Evolutionary conservation across 1,140 invertebrate species (phyloP), one percentile per base, ranked within the genome.

Genomic region (Zaprionus capensis): DNA sequence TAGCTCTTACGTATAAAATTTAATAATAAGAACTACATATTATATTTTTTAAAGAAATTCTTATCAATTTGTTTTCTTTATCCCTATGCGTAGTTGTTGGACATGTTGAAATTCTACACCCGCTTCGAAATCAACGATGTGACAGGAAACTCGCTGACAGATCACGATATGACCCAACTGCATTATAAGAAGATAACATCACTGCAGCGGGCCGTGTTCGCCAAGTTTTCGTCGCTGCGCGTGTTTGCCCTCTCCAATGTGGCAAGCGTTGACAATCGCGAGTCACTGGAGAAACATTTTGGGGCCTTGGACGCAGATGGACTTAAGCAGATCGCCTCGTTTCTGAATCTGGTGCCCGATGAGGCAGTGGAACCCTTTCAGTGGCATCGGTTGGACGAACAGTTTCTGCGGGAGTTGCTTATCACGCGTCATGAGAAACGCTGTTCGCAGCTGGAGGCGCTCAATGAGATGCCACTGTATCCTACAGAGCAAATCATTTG

Each of bases 381-480:
- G 72, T 97, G 96, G 96, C 96, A 96, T 82, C 94, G 96, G 36
- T 93, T 96, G 26, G 96, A 97, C 86, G 95, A 96, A 75, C 94
- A 96, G 17, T 98, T 99, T 87, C 93, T 99, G 7, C 94, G 96
- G 17, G 98, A 99, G 93, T 91, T 99, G 31, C 91, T 99, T 92
- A 97, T 98, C 93, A 94, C 97, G 11, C 94, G 97, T 11, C 98
- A 99, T 92, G 98, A 99, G 92, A 94, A 96, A 65, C 95, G 98
- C 57, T 95, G 96, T 17, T 99, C 98, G 0, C 99, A 99, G 90
- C 93, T 99, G 41, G 97, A 99, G 92, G 96, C 97, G 56, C 93
- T 99, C 2, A 99, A 99, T 92, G 96, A 98, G 80, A 99, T 99
- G 97, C 98, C 99, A 0, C 94, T 99, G 0, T 99, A 99, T 93